Percentiles rank a stretch among this genome's conserved stretches.
Evolutionary conservation across 2,113 vertebrate species (phyloP).

Genomic region (Morone saxatilis): DNA sequence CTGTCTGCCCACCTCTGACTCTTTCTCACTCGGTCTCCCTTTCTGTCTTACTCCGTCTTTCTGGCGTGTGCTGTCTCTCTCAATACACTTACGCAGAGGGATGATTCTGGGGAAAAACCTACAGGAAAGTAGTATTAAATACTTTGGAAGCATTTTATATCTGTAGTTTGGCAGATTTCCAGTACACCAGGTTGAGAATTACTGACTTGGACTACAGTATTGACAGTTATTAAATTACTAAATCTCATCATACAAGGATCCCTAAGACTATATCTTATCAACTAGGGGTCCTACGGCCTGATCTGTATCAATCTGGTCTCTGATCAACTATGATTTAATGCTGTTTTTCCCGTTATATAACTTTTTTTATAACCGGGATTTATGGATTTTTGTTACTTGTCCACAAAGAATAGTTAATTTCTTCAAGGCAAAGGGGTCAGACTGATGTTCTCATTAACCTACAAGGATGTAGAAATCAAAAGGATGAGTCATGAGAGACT

Average conservation of each 20-base stretch:
- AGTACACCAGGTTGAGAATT: no score
- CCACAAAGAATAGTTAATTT: conserved; percentile 8
- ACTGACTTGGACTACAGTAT: no score
- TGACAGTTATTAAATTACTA: no score
- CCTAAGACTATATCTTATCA: no score
- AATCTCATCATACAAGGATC: no score
- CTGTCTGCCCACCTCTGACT: conserved; percentile 60
- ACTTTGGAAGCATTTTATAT: not conserved
- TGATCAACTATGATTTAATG: not conserved
- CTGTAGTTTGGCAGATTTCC: no score
- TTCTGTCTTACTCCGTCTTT: conserved; percentile 16
- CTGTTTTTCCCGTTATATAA: not conserved
- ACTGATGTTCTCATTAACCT: conserved; percentile 34
- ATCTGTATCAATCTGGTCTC: not conserved
- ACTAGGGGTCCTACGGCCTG: no score
- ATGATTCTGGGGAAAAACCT: not conserved
- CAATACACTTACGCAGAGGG: conserved; percentile 8
- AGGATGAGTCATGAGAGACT: conserved; percentile 67
- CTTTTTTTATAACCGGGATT: not conserved
- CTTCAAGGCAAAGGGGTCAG: conserved; percentile 34
- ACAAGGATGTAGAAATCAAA: conserved; percentile 35
- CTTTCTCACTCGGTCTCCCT: conserved; percentile 10
- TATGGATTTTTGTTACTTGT: not conserved
- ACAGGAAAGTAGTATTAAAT: not conserved
- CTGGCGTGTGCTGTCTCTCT: conserved; percentile 19